Evolutionary conservation across 2,797 vertebrate species (phyloP).

Genomic region (Peromyscus nudipes): DNA sequence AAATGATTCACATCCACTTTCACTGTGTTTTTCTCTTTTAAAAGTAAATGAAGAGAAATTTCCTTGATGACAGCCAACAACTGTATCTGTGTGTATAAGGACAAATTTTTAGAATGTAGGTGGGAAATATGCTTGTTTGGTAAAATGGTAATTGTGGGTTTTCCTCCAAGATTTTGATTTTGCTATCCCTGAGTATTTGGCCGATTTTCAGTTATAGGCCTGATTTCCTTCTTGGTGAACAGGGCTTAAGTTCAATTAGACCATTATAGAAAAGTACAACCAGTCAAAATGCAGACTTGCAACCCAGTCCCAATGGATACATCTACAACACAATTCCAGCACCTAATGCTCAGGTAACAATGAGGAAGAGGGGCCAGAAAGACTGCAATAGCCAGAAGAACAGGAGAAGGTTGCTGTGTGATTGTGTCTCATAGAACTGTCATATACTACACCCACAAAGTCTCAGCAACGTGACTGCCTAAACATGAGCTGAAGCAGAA

Average conservation of each 20-base stretch:
- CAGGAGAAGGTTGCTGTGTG: too few relatives aligned
- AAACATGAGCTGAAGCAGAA: not conserved
- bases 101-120: not conserved
- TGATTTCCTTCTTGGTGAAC: not conserved
- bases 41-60: conserved; percentile 8
- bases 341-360: not conserved
- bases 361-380: not conserved
- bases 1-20: not conserved
- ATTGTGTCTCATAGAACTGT: not conserved
- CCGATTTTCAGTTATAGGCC: not conserved
- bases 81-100: not conserved
- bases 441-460: not conserved
- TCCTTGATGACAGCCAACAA: not conserved
- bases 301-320: not conserved
- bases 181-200: not conserved
- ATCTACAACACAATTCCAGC: not conserved
- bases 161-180: not conserved
- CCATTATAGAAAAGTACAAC: not conserved
- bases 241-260: not conserved
- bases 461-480: not conserved
- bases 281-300: not conserved
- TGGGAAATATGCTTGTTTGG: not conserved
- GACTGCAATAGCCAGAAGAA: not conserved
- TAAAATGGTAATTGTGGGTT: not conserved
- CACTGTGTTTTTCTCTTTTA: not conserved